Base-by-base conservation (phyloP, 1,140 invertebrate species). In the Drosophila obscura region DNA sequence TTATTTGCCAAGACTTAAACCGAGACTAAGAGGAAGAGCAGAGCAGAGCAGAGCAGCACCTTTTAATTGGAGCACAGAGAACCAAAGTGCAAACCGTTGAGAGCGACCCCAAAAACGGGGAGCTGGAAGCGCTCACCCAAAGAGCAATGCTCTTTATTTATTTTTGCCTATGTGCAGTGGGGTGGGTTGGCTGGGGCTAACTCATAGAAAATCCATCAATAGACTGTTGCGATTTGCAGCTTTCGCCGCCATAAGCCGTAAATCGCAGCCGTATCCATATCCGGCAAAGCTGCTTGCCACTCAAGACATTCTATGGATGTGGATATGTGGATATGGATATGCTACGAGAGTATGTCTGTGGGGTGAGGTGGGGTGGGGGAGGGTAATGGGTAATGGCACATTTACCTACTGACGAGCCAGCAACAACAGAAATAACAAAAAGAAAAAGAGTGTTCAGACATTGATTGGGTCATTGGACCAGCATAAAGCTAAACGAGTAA, bases 211-310 rank as follows among this genome's bases (percentile, higher is more conserved):
- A 24, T 24, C 22, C 22, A 24, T 24, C 22, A 24, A 4, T 24
- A 24, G 22, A 4, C 35, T 57, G 16, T 7, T n/a, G 31, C 35
- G 15, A 44, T 31, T 59, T 13, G 28, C 43, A 67, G 65, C 66
- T 71, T 77, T 64, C 55, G 56, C 26, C 26, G 26, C 49, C 60
- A 24, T 52, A 22, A 45, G 62, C 60, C 75, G 53, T 57, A 77
- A 77, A 68, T 60, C 31, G 45, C 48, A 73, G 22, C 44, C 69
- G 77, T 79, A 68, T 55, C 69, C 58, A 80, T 80, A 79, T 79
- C 69, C 77, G 77, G 77, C 68, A 45, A 28, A 35, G 44, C 26
- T 49, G 26, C 1, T 35, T 50, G 41, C 39, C 52, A 75, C 52
- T 75, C 26, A 46, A 72, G 31, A 65, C 72, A 48, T 74, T 65